These are phyloP conservation scores for Marmota monax DNA, from an alignment of 2,113 vertebrate genomes.

Conservation along the genomic window DNA sequence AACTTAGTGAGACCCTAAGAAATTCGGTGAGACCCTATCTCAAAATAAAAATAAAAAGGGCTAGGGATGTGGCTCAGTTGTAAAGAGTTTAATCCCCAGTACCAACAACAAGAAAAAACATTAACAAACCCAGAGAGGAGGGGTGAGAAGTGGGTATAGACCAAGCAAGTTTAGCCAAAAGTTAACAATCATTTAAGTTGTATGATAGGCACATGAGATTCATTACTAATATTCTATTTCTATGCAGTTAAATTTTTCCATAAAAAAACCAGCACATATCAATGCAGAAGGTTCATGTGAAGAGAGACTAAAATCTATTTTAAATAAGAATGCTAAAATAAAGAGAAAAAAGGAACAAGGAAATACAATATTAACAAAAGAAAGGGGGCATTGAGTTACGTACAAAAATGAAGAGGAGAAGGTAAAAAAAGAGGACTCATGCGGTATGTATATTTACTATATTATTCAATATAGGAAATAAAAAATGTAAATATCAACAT, in stretches of 20 bases:
- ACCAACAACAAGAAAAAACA: not conserved
- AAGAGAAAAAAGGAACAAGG: too few species aligned
- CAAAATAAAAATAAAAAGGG: too few species aligned
- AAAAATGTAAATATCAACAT: not conserved
- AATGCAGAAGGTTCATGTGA: not conserved
- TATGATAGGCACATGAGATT: not conserved
- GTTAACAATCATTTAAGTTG: not conserved
- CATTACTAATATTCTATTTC: not conserved
- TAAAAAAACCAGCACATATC: not conserved
- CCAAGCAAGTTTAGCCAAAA: not conserved
- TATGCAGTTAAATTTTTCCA: not conserved
- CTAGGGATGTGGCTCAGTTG: too few species aligned
- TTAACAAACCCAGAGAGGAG: not conserved
- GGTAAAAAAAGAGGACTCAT: too few species aligned
- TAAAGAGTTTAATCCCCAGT: too few species aligned
- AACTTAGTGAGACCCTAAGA: too few species aligned
- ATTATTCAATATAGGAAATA: not conserved
- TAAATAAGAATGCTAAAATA: too few species aligned
- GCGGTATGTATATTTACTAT: not conserved
- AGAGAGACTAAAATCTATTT: not conserved
- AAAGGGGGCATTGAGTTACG: too few species aligned
- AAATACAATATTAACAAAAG: too few species aligned
- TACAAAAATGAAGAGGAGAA: too few species aligned
- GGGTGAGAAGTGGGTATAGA: not conserved
- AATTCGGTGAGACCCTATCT: too few species aligned